Percentiles rank a stretch among this genome's conserved stretches.
phyloP scores from a whole-genome alignment of 2,888 invertebrate genomes.

The Ichneumon xanthorius region DNA sequence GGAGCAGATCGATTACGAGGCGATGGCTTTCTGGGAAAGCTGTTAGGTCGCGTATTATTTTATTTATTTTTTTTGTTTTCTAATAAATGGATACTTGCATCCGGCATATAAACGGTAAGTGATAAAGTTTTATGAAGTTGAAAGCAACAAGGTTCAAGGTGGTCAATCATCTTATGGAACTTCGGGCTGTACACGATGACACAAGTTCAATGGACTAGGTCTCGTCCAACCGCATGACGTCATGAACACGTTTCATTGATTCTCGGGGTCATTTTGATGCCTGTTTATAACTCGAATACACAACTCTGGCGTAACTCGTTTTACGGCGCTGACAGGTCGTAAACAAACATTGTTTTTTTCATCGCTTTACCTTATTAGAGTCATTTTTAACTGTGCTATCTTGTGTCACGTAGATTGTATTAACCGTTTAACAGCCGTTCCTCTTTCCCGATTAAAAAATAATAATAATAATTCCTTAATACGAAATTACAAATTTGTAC shows the following conservation, averaged over 20 bases:
- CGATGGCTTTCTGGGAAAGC: conserved; percentile 3
- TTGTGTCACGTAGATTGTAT: no score
- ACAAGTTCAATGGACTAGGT: conserved; percentile 3
- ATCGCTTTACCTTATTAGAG: neutral
- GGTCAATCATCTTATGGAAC: conserved; percentile 12
- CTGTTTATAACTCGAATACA: neutral
- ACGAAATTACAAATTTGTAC: no score
- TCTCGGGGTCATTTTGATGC: neutral
- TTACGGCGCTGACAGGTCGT: neutral
- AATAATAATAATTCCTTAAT: no score
- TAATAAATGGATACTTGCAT: neutral
- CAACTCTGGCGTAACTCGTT: neutral
- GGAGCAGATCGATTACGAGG: neutral
- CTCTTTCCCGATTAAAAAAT: no score
- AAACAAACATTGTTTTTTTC: neutral
- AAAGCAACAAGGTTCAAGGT: neutral
- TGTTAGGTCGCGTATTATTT: neutral
- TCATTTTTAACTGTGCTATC: neutral
- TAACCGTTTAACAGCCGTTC: no score
- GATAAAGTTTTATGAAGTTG: neutral
- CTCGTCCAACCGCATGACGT: neutral
- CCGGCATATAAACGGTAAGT: neutral
- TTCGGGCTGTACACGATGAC: neutral
- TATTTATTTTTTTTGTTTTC: neutral
- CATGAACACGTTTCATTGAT: neutral